These are phyloP conservation scores for Armadillidium nasatum DNA, from an alignment of 1,140 invertebrate genomes.

Conservation along the genomic window DNA sequence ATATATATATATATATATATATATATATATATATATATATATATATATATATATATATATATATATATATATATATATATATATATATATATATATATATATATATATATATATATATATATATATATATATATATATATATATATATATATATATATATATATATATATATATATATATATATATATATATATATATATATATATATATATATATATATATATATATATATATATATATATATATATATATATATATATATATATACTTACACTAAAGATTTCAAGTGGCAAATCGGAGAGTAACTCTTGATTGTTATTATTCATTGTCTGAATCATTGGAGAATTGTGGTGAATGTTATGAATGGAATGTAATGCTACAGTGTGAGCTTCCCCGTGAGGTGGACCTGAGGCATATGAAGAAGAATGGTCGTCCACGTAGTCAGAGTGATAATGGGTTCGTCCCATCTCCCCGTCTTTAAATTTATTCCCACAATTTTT, in stretches of 20 bases:
- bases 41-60: background rate
- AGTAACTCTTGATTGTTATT: background rate
- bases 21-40: background rate
- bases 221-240: no score
- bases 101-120: constrained; percentile 29
- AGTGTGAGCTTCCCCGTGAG: constrained; percentile 25
- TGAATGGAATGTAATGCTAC: constrained; percentile 21
- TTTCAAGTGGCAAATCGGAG: background rate
- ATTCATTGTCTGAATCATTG: background rate
- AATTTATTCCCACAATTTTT: background rate
- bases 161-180: no score
- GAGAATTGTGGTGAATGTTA: constrained; percentile 2
- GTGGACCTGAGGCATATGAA: background rate
- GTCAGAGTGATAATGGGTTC: constrained; percentile 8
- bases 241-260: no score
- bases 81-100: constrained; percentile 26
- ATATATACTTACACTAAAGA: background rate
- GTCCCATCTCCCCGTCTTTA: background rate
- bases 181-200: no score
- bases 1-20: no score
- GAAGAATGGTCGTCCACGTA: constrained; percentile 25
- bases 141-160: constrained; percentile 5
- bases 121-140: constrained; percentile 29
- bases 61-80: constrained; percentile 18
- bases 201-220: no score